Evolutionary conservation across 2,797 vertebrate species (phyloP).

Genomic region (Fratercula arctica): DNA sequence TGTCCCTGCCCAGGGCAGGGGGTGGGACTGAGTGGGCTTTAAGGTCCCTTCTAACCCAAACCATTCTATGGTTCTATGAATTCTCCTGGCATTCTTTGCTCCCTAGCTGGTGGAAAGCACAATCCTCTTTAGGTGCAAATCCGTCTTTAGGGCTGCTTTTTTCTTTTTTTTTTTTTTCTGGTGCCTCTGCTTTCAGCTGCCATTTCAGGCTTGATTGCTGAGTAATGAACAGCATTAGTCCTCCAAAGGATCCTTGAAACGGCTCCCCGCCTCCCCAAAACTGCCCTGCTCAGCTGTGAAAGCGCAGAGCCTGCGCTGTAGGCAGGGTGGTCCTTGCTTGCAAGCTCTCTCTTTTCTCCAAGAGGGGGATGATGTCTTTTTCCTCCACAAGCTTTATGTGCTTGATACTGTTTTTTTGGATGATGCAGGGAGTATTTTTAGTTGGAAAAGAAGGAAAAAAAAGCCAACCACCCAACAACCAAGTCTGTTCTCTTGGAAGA

Average conservation of each 20-base stretch:
- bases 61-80: neutral
- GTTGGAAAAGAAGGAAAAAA: neutral
- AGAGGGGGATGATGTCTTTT: neutral
- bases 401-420: neutral
- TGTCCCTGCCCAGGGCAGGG: too few relatives aligned
- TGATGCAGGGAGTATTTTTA: conserved; percentile 24
- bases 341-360: neutral
- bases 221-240: neutral
- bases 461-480: neutral
- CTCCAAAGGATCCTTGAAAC: neutral
- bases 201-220: neutral
- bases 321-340: neutral
- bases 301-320: fast-evolving
- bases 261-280: neutral
- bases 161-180: neutral
- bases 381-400: neutral
- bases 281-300: neutral
- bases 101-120: neutral
- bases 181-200: neutral
- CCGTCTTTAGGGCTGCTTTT: neutral
- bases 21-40: too few relatives aligned
- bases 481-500: neutral
- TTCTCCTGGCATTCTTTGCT: neutral
- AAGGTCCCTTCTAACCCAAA: neutral
- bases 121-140: neutral